These are phyloP conservation scores for Micromesistius poutassou DNA, from an alignment of 2,797 vertebrate genomes.

Conservation along the genomic window DNA sequence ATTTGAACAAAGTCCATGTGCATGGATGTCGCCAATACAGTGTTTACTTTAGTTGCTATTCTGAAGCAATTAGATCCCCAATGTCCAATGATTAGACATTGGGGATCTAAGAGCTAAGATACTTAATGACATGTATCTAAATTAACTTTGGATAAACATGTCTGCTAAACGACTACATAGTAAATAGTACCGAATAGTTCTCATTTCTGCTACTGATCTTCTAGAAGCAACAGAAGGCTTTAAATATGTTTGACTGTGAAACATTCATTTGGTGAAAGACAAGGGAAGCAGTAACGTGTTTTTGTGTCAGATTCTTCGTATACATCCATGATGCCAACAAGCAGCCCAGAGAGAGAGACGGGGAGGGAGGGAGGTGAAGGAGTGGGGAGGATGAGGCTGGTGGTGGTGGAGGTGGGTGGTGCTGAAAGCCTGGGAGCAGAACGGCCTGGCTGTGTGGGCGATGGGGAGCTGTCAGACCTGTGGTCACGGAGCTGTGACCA, in stretches of 20 bases:
- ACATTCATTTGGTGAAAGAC: background rate
- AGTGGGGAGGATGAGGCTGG: background rate
- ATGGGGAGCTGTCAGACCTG: background rate
- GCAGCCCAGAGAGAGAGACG: background rate
- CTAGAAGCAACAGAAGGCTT: background rate
- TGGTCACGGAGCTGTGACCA: background rate
- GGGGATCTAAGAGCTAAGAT: background rate
- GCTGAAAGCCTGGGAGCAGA: constrained; percentile 2
- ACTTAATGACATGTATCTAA: background rate
- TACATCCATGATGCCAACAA: background rate
- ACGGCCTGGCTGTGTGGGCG: background rate
- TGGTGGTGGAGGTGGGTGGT: background rate
- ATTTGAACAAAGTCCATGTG: background rate
- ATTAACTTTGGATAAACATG: background rate
- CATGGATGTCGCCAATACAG: background rate
- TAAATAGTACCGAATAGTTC: no score
- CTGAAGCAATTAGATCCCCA: background rate
- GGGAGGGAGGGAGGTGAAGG: background rate
- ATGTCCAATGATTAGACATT: no score
- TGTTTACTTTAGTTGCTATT: background rate
- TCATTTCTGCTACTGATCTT: background rate
- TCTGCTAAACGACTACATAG: background rate
- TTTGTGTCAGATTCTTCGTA: background rate
- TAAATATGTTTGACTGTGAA: background rate
- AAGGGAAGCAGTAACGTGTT: background rate